A percentile compares a stretch with the other conserved stretches of the same genome.
Conservation (phyloP, 2,888 invertebrate genomes). For the Barypeithes pellucidus region DNA sequence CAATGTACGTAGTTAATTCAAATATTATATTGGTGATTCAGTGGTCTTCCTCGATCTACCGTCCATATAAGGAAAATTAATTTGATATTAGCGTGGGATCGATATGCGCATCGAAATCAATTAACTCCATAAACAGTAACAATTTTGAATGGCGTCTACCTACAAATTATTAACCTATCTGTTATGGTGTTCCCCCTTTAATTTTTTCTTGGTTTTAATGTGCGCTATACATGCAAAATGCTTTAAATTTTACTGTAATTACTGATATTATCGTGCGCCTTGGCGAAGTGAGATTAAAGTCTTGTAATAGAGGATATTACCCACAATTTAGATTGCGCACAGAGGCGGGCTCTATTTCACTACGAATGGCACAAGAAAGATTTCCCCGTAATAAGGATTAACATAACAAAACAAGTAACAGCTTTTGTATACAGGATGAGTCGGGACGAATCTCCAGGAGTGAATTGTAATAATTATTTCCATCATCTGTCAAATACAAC, state of each 20-base stretch:
- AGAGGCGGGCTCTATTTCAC: constrained; percentile 35
- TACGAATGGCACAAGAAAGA: too few species aligned
- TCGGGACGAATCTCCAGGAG: too few species aligned
- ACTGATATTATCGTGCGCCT: constrained; percentile 57
- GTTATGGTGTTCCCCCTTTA: constrained; percentile 42
- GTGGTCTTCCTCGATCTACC: background rate
- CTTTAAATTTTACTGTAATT: constrained; percentile 54
- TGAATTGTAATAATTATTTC: too few species aligned
- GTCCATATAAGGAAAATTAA: constrained; percentile 29
- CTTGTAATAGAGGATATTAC: constrained; percentile 58
- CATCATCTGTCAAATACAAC: too few species aligned
- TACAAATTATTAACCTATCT: constrained; percentile 51
- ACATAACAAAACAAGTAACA: too few species aligned
- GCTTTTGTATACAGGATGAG: too few species aligned
- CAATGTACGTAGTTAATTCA: too few species aligned
- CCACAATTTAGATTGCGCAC: constrained; percentile 56
- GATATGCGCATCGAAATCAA: constrained; percentile 46
- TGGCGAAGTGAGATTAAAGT: constrained; percentile 55
- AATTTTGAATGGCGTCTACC: constrained; percentile 41
- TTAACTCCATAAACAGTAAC: constrained; percentile 45
- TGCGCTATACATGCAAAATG: constrained; percentile 51
- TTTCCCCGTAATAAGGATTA: too few species aligned
- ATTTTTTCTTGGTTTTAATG: constrained; percentile 41
- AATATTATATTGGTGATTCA: background rate
- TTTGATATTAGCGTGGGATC: constrained; percentile 32